Conservation (phyloP, 37 sponge, comb jelly and placozoan species). For the Halisarca cf. caerulea region DNA sequence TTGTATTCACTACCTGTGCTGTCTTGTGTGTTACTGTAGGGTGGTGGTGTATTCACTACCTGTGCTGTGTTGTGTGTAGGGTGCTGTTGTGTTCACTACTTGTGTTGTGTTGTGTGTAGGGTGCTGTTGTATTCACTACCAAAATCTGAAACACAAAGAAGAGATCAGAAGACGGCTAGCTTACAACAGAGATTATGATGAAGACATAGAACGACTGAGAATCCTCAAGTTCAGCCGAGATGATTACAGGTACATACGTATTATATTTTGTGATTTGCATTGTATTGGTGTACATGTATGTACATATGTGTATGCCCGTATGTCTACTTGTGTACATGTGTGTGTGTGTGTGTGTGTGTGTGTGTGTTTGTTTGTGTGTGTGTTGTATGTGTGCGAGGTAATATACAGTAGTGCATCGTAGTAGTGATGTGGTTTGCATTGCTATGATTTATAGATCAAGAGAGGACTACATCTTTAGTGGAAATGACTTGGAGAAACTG, state of each 20-base stretch:
- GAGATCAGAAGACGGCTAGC: neutral
- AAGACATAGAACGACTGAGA: constrained; percentile 11
- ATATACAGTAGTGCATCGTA: neutral
- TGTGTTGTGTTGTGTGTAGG: neutral
- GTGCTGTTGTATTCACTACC: neutral
- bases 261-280: neutral
- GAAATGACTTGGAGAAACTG: constrained; percentile 60
- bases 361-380: neutral
- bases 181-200: constrained; percentile 10
- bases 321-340: constrained; percentile 37
- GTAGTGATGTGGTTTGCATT: neutral
- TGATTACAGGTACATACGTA: constrained; percentile 17
- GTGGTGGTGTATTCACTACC: neutral
- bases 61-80: neutral
- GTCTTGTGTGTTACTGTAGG: neutral
- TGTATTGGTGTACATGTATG: neutral
- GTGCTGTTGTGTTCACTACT: neutral
- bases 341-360: neutral
- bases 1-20: neutral
- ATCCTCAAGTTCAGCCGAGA: constrained; percentile 14
- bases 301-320: neutral
- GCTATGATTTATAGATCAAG: constrained; percentile 38
- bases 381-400: neutral
- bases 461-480: constrained; percentile 57
- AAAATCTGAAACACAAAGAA: neutral